Conservation (phyloP, 2,888 invertebrate genomes). For the Candidula unifasciata region DNA sequence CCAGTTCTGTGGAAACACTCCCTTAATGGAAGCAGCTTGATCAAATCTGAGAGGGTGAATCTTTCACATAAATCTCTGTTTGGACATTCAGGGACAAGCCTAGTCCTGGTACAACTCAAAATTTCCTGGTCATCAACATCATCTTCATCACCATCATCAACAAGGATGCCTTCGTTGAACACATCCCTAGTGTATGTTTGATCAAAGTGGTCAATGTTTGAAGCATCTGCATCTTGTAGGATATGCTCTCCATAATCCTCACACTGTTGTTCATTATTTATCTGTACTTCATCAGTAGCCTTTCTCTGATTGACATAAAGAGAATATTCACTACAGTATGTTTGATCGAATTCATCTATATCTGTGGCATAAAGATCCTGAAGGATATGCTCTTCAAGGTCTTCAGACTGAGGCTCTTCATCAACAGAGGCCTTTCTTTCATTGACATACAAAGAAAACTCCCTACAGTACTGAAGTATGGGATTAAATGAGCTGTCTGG, state of each 20-base stretch:
- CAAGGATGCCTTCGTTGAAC: slow-evolving; percentile 6
- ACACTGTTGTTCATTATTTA: background rate
- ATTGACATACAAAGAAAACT: slow-evolving; percentile 6
- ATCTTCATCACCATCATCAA: slow-evolving; percentile 32
- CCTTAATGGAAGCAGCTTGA: slow-evolving; percentile 23
- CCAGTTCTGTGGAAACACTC: slow-evolving; percentile 1
- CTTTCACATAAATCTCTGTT: background rate
- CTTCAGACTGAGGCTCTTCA: background rate
- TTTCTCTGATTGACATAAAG: too few relatives aligned
- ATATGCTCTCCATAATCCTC: background rate
- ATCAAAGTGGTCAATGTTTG: background rate
- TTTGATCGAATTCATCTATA: background rate
- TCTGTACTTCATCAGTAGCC: background rate
- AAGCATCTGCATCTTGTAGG: background rate
- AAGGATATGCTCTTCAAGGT: background rate
- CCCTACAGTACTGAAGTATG: slow-evolving; percentile 16
- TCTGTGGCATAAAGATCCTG: background rate
- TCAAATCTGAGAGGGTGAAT: slow-evolving; percentile 12
- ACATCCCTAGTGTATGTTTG: background rate
- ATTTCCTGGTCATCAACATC: background rate
- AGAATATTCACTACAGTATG: background rate
- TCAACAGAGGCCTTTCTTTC: background rate
- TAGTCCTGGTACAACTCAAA: background rate
- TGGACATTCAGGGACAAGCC: background rate
- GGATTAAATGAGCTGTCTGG: slow-evolving; percentile 18